Evolutionary conservation across 2,888 invertebrate genomes (phyloP), one percentile per base, ranked within the genome.

Genomic region (Nysson spinosus): DNA sequence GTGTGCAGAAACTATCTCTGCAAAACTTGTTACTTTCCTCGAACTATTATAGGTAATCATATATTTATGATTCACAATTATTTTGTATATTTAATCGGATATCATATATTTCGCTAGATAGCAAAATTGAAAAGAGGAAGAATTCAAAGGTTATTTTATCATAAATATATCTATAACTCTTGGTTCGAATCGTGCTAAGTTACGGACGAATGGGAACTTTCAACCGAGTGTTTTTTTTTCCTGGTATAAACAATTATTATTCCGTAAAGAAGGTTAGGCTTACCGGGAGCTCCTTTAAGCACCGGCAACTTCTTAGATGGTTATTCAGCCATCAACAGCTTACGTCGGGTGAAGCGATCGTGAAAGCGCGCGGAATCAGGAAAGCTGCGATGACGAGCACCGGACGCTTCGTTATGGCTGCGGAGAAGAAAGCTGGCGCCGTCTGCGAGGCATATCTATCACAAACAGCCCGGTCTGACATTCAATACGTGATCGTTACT

Each of bases 401-500:
- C 56, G 56, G 43, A 49, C 55, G 54, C 9, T 62, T 62, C 46
- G 58, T 71, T 71, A 66, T 70, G 63, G 58, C 67, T 55, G 26
- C 7, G 26, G 50, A 19, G 51, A 64, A 64, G 70, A 69, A 65
- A 32, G 24, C 71, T 72, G 71, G 71, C 72, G 72, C 63, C 68
- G 72, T 68, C 64, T 57, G 56, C 67, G 24, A 62, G 44, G 44
- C 67, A 37, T 72, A 72, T 68, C 64, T 72, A 72, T 72, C 67
- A 72, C 68, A 64, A 72, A 72, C 68, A 64, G 56, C 58, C 52
- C 50, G 46, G 57, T 49, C 71, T 57, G 67, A 72, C 71, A 56
- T 57, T 72, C 64, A 64, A 72, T 72, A 64, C 68, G 52, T 60
- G 58, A 71, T 71, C 66, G 71, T 71, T 70, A 62, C 62, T 70